Conservation (phyloP, 2,113 vertebrate species). For the Siniperca knerii region DNA sequence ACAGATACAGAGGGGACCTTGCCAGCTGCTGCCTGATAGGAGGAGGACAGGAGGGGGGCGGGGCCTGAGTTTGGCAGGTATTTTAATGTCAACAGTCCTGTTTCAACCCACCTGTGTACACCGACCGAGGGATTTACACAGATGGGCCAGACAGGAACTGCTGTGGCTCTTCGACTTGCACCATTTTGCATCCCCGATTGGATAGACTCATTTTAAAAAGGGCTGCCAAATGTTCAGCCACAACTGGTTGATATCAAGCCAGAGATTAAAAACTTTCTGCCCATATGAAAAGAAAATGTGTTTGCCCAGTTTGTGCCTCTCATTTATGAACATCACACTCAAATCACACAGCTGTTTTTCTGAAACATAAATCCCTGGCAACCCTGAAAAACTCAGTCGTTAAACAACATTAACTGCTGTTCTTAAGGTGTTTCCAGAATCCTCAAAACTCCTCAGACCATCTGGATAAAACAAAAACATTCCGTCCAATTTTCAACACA, state of each 20-base stretch:
- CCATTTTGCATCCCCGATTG: not conserved
- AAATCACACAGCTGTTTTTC: not conserved
- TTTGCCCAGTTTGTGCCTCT: not conserved
- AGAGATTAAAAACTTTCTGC: not conserved
- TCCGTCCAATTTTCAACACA: too few relatives aligned
- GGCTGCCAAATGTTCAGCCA: not conserved
- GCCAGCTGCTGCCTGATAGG: conserved; percentile 51
- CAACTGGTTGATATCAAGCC: not conserved
- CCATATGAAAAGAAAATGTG: not conserved
- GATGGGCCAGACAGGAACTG: not conserved
- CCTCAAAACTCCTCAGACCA: not conserved
- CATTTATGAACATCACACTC: not conserved
- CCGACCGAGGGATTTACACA: not conserved
- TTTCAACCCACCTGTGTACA: not conserved
- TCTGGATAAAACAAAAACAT: not conserved
- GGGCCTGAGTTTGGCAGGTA: conserved; percentile 2
- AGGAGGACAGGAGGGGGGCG: conserved; percentile 10
- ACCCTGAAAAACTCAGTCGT: not conserved
- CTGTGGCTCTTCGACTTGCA: not conserved
- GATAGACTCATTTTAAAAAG: not conserved
- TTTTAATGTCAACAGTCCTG: not conserved
- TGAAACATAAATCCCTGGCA: too few relatives aligned
- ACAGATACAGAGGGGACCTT: conserved; percentile 57
- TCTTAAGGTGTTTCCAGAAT: not conserved
- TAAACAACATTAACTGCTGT: not conserved